Percentiles rank a stretch among this genome's conserved stretches.
phyloP scores from a whole-genome alignment of 2,888 invertebrate genomes.

The Argyresthia goedartella region DNA sequence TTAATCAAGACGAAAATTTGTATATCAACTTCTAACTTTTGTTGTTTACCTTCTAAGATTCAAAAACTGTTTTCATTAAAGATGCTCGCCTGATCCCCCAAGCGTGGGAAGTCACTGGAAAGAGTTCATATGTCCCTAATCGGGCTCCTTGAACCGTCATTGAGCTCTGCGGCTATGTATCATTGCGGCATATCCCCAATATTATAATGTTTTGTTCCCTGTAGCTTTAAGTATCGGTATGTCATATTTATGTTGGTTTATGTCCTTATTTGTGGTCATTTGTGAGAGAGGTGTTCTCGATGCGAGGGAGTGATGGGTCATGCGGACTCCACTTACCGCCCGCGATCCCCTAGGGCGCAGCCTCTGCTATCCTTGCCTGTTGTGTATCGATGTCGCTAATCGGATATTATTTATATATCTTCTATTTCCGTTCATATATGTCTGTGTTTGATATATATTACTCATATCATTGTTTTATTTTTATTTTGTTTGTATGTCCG shows the following conservation, averaged over 20 bases:
- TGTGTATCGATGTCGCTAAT: constrained; percentile 68
- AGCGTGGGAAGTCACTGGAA: constrained; percentile 30
- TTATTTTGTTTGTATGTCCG: constrained; percentile 3
- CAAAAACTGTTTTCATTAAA: not conserved
- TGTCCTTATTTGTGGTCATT: constrained; percentile 65
- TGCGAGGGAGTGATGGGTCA: constrained; percentile 68
- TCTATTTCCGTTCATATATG: not conserved
- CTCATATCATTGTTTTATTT: not conserved
- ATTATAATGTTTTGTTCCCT: constrained; percentile 25
- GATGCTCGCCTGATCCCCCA: constrained; percentile 22
- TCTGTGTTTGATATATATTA: not conserved
- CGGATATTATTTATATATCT: not conserved
- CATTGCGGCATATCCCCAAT: too few relatives aligned
- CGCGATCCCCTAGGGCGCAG: constrained; percentile 60
- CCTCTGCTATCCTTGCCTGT: constrained; percentile 69
- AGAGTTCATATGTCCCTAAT: constrained; percentile 24
- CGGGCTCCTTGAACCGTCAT: too few relatives aligned
- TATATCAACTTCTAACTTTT: too few relatives aligned
- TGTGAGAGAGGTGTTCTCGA: constrained; percentile 72
- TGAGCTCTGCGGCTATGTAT: too few relatives aligned
- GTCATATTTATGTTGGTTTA: constrained; percentile 42
- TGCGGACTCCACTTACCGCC: constrained; percentile 63
- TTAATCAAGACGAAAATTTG: too few relatives aligned
- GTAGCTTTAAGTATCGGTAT: constrained; percentile 36
- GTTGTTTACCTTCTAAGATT: not conserved